Percentiles rank a stretch among this genome's conserved stretches.
Conservation (phyloP, 2,888 invertebrate species). For the Morpho achilles region DNA sequence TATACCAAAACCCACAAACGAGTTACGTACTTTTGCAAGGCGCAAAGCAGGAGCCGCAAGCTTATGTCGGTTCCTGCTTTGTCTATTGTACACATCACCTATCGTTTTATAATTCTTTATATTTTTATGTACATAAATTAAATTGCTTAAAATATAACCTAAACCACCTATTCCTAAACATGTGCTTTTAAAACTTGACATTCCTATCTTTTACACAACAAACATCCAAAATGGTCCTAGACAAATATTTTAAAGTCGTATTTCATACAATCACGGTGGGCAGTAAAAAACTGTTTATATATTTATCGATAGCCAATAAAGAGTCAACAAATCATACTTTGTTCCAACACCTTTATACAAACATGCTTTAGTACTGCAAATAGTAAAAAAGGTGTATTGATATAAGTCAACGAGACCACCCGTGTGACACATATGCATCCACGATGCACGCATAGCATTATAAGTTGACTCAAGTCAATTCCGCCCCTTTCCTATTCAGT, state of each 20-base stretch:
- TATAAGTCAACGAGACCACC: constrained; percentile 53
- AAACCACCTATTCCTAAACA: background rate
- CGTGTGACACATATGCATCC: constrained; percentile 50
- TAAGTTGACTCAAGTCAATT: constrained; percentile 54
- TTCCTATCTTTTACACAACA: constrained; percentile 13
- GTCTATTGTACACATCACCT: too few relatives aligned
- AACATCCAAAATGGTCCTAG: constrained; percentile 33
- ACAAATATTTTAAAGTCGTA: constrained; percentile 21
- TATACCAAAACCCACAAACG: too few relatives aligned
- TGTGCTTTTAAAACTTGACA: constrained; percentile 7
- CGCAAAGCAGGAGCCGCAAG: too few relatives aligned
- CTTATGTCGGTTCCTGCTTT: too few relatives aligned
- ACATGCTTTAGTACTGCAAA: constrained; percentile 61
- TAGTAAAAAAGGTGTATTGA: constrained; percentile 58
- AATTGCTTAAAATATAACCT: too few relatives aligned
- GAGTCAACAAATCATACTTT: constrained; percentile 62
- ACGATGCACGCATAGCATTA: constrained; percentile 67
- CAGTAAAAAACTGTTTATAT: constrained; percentile 25
- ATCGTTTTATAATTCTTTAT: too few relatives aligned
- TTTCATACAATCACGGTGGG: constrained; percentile 22
- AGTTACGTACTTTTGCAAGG: too few relatives aligned
- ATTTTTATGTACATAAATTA: too few relatives aligned
- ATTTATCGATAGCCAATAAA: constrained; percentile 60
- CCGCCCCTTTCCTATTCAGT: constrained; percentile 56
- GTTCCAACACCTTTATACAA: constrained; percentile 63